phyloP scores from a whole-genome alignment of 1,140 invertebrate genomes.

The Diorhabda elongata region DNA sequence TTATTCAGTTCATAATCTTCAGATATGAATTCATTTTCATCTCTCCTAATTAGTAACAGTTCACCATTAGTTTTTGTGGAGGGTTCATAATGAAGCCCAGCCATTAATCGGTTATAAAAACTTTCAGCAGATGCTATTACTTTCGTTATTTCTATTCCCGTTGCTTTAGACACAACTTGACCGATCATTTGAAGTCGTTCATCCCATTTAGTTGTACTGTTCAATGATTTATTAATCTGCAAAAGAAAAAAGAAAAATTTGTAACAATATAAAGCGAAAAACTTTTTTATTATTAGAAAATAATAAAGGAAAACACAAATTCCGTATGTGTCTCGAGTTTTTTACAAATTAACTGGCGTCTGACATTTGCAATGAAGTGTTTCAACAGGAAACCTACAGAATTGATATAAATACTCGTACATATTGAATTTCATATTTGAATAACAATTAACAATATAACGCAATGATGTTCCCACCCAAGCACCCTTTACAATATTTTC shows the following conservation, averaged over 20 bases:
- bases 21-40: neutral
- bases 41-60: slow-evolving; percentile 17
- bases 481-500: no score
- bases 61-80: slow-evolving; percentile 8
- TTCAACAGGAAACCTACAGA: neutral
- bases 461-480: no score
- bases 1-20: slow-evolving; percentile 21
- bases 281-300: no score
- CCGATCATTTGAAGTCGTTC: slow-evolving; percentile 3
- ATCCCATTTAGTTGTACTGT: neutral
- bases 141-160: neutral
- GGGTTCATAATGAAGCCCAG: slow-evolving; percentile 19
- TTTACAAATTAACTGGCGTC: neutral
- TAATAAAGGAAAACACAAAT: neutral
- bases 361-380: neutral
- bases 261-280: neutral
- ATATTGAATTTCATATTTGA: neutral
- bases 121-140: slow-evolving; percentile 6
- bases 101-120: slow-evolving; percentile 8
- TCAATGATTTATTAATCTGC: neutral
- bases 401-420: neutral
- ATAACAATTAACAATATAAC: no score
- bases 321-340: neutral
- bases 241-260: slow-evolving; percentile 11
- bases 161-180: slow-evolving; percentile 11